These are phyloP conservation scores for Cacatua alba DNA, from an alignment of 2,113 vertebrate species.

Conservation along the genomic window DNA sequence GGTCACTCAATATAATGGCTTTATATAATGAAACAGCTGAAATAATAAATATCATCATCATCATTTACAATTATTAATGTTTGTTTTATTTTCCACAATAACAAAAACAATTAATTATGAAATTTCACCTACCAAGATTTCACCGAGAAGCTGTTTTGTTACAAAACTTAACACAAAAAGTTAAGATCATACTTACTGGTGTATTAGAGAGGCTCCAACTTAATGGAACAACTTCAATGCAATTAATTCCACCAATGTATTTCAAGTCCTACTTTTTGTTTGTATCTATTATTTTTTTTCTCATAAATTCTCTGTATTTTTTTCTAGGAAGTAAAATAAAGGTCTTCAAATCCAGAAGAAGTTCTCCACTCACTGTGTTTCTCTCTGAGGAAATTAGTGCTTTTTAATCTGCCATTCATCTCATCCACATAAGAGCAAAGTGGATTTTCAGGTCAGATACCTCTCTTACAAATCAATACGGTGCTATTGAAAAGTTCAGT, in stretches of 20 bases:
- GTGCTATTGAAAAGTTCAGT: background rate
- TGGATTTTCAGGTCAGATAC: constrained; percentile 11
- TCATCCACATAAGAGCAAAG: background rate
- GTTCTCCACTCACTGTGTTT: background rate
- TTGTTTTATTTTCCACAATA: background rate
- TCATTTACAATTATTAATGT: background rate
- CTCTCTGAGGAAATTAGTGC: background rate
- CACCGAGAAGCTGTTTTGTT: too few species aligned
- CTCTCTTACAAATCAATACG: constrained; percentile 17
- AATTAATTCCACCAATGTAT: background rate
- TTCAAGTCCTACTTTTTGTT: background rate
- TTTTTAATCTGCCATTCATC: constrained; percentile 26
- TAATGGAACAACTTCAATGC: background rate
- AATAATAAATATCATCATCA: too few species aligned
- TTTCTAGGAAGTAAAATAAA: background rate
- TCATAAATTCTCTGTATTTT: background rate
- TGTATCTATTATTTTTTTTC: background rate
- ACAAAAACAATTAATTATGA: background rate
- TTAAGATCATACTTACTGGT: background rate
- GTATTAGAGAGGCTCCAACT: background rate
- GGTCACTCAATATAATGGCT: background rate
- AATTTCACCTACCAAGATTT: background rate
- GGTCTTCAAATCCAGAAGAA: background rate
- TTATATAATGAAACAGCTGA: background rate
- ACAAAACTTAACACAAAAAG: background rate